phyloP scores from a whole-genome alignment of 2,888 invertebrate species.

The Pilophorus perplexus region DNA sequence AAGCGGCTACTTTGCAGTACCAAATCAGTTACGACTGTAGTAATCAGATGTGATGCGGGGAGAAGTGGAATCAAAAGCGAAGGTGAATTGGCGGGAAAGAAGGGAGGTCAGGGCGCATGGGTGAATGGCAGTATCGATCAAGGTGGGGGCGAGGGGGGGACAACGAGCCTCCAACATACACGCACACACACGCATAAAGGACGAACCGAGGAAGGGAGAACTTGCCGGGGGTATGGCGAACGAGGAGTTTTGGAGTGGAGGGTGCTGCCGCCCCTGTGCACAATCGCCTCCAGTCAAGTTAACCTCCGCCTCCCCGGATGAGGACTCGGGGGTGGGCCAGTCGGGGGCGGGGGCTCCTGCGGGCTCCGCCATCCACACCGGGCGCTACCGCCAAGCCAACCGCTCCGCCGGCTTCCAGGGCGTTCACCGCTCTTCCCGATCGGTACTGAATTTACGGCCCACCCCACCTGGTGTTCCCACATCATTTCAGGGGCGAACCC shows the following conservation, averaged over 20 bases:
- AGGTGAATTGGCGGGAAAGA: slow-evolving; percentile 17
- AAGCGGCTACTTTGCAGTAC: no score
- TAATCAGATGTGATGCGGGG: no score
- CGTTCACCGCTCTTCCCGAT: background rate
- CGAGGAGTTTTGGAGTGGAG: background rate
- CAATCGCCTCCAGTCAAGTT: slow-evolving; percentile 8
- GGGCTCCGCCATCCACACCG: slow-evolving; percentile 11
- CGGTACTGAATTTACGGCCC: no score
- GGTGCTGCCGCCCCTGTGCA: slow-evolving; percentile 9
- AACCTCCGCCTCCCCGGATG: slow-evolving; percentile 11
- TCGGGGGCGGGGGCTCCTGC: slow-evolving; percentile 9
- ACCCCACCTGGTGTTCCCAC: no score
- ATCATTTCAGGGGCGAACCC: no score
- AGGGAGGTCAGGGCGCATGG: slow-evolving; percentile 36
- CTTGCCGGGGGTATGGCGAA: background rate
- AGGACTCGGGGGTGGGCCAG: slow-evolving; percentile 38
- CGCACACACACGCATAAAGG: slow-evolving; percentile 22
- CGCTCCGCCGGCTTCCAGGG: slow-evolving; percentile 14
- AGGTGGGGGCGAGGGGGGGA: background rate
- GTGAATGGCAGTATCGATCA: slow-evolving; percentile 40
- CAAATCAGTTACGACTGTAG: no score
- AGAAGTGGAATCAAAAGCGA: background rate
- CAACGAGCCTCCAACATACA: slow-evolving; percentile 3
- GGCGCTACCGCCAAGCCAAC: slow-evolving; percentile 11
- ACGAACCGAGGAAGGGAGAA: background rate